Evolutionary conservation across 2,888 invertebrate species (phyloP), one percentile per base, ranked within the genome.

Genomic region (Acheta domesticus): DNA sequence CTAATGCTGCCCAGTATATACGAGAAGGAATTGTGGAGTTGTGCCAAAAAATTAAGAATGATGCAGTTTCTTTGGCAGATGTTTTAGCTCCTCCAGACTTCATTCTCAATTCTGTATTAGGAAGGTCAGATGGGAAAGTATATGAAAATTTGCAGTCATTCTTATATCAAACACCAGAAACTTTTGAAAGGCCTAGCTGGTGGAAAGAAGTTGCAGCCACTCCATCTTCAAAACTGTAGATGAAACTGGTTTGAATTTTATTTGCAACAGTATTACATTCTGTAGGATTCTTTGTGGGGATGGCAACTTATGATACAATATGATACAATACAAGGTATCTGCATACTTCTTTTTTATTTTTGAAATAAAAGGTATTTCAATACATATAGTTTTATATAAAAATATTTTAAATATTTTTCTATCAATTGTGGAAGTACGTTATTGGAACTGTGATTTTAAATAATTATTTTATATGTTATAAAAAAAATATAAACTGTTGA

Each of bases 111-210:
- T 92, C 92, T n/a, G 88, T 90, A 76, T 86, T 92, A 36, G 92
- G 92, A 77, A 86, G 87, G 83, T 89, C 91, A 1, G 91, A 92
- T 86, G 92, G 92, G 83, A 85, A 89, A 86, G 91, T 90, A 1
- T 95, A 95, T 86, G 91, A 94, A 84, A 92, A 93, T 85, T 88
- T 95, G 75, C 90, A 94, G 85, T 87, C 89, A 77, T 88, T 89
- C 36, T 89, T 94, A 83, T 89, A 91, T 84, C 89, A 91, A 75
- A 89, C 90, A 82, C 91, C 93, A 0, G 91, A 91, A 16, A 90
- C 91, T 0, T 87, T 93, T 85, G 88, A 91, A 79, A 89, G 94
- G n/a, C 93, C 94, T 0, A 84, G 86, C 19, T 95, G 94, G 94
- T 95, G 94, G 94, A 87, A 89, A 62, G 93, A 94, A 84, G 90